Percentiles rank a stretch among this genome's conserved stretches.
Evolutionary conservation across 1,140 invertebrate species (phyloP).

Genomic region (Probaryconus sp.): DNA sequence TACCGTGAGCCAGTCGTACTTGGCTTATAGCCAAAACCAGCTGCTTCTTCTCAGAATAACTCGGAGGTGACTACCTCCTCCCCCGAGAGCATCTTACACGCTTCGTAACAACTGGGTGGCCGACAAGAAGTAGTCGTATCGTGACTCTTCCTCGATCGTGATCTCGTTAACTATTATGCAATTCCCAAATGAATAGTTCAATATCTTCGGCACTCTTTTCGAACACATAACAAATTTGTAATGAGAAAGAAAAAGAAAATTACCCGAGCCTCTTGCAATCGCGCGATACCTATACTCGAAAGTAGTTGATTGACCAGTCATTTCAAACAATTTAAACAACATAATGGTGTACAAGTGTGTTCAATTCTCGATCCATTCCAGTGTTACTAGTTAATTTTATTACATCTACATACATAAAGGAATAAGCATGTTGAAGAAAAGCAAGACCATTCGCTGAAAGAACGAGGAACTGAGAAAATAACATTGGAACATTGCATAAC

Average conservation of each 20-base stretch:
- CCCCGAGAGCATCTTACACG: slow-evolving; percentile 41
- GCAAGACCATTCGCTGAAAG: too few relatives aligned
- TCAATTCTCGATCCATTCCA: too few relatives aligned
- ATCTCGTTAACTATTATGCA: slow-evolving; percentile 60
- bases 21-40: slow-evolving; percentile 65
- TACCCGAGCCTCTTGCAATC: background rate
- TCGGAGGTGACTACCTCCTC: slow-evolving; percentile 74
- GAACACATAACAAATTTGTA: background rate
- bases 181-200: slow-evolving; percentile 20
- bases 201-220: slow-evolving; percentile 14
- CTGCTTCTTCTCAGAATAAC: slow-evolving; percentile 73
- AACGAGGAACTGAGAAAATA: too few relatives aligned
- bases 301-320: too few relatives aligned
- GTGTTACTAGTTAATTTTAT: too few relatives aligned
- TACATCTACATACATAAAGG: too few relatives aligned
- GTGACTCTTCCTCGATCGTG: slow-evolving; percentile 68
- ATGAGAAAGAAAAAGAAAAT: slow-evolving; percentile 22
- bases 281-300: too few relatives aligned
- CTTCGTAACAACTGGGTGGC: slow-evolving; percentile 64
- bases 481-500: too few relatives aligned
- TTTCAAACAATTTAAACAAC: too few relatives aligned
- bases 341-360: too few relatives aligned
- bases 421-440: too few relatives aligned
- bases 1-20: slow-evolving; percentile 51
- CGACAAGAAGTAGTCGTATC: slow-evolving; percentile 69